Base-by-base conservation (phyloP, 2,797 vertebrate species). In the Rhinophrynus dorsalis region DNA sequence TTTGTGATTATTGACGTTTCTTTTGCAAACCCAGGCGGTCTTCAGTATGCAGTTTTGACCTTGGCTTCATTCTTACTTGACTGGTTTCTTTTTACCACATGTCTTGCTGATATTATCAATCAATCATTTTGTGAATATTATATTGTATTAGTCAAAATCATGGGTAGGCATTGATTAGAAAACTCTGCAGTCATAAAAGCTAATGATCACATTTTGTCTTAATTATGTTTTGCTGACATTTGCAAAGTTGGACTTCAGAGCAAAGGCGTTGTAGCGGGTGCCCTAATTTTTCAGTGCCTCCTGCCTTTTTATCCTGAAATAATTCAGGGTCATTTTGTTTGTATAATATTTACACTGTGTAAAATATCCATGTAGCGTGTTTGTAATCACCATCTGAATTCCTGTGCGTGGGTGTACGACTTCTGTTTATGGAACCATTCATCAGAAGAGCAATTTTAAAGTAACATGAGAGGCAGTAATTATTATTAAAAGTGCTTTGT, bases 171-270 rank as follows among this genome's bases (percentile, higher is more conserved):
- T 73, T 73, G 69, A 73, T 73, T 73, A 56, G 61, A 73, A 66
- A 66, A 60, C 55, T 72, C 68, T 59, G 61, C 55, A 65, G 61
- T 73, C 69, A 73, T 73, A 64, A 73, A 73, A 66, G 47, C 69
- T 73, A 73, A 73, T 73, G 69, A 73, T 66, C 69, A 45, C 27
- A 66, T 73, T 73, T 73, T 73, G 55, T 73, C 61, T 59, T 73
- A 73, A 73, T 73, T 66, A 73, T 44, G 26, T 58, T 66, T 60
- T 66, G 54, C 54, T 73, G 69, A 73, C 69, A 59, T 73, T 44
- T 65, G 27, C 60, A 27, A 59, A 51, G 62, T 54, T 66, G 32
- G 55, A 66, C 54, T 72, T 70, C 59, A 59, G 51, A 58, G 68
- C 35, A 44, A 65, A 50, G 23, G 68, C 54, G 59, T 30, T 26